A percentile compares a stretch with the other conserved stretches of the same genome.
These are phyloP conservation scores for Lindbergichthys nudifrons DNA, from an alignment of 2,797 vertebrate species.

Conservation along the genomic window DNA sequence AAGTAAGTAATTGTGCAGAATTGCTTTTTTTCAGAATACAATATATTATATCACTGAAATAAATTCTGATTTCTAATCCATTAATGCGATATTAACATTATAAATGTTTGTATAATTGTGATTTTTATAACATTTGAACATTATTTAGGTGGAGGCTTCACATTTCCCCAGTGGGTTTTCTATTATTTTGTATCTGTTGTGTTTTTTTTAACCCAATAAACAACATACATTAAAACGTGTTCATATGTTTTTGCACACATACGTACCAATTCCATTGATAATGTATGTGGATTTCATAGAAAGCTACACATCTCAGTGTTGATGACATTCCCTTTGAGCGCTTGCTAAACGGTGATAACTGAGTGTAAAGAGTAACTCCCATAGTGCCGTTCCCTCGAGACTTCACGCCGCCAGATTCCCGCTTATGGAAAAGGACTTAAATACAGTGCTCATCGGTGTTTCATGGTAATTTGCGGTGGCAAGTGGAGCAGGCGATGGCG, in stretches of 20 bases:
- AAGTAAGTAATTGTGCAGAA: too few relatives aligned
- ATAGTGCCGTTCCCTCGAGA: conserved; percentile 56
- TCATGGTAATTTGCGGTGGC: conserved; percentile 82
- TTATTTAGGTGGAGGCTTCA: too few relatives aligned
- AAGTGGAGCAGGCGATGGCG: conserved; percentile 75
- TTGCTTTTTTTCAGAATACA: too few relatives aligned
- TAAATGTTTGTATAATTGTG: too few relatives aligned
- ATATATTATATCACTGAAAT: too few relatives aligned
- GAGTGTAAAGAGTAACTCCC: conserved; percentile 54
- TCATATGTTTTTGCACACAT: conserved; percentile 9
- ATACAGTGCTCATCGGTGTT: conserved; percentile 75
- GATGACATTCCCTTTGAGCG: conserved; percentile 41
- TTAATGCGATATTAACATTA: too few relatives aligned
- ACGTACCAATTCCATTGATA: background rate
- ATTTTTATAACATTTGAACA: too few relatives aligned
- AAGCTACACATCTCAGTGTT: conserved; percentile 27
- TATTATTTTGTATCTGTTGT: too few relatives aligned
- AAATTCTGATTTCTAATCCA: too few relatives aligned
- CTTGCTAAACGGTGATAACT: conserved; percentile 53
- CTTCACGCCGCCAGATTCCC: conserved; percentile 47
- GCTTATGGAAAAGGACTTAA: conserved; percentile 68
- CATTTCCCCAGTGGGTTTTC: too few relatives aligned
- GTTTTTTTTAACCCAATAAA: too few relatives aligned
- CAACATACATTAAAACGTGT: background rate
- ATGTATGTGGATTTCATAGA: conserved; percentile 28